phyloP scores from a whole-genome alignment of 2,888 invertebrate genomes.

The Ectropis crepuscularia region DNA sequence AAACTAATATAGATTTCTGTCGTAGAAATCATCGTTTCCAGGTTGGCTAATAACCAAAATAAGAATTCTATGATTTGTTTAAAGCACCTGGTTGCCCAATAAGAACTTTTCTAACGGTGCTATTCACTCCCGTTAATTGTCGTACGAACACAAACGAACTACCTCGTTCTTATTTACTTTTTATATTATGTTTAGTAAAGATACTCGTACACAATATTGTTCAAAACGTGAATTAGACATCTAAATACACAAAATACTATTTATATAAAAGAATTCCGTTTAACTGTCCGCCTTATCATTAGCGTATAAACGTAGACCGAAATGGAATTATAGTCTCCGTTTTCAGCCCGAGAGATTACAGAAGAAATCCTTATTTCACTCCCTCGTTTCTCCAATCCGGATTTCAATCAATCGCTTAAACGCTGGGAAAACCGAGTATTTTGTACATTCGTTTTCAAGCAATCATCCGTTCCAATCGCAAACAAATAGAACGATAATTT shows the following conservation, averaged over 20 bases:
- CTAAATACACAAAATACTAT: constrained; percentile 2
- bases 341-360: constrained; percentile 48
- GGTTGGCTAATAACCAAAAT: too few relatives aligned
- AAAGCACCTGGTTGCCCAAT: too few relatives aligned
- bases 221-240: too few relatives aligned
- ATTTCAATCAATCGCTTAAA: constrained; percentile 62
- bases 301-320: constrained; percentile 28
- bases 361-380: constrained; percentile 50
- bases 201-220: too few relatives aligned
- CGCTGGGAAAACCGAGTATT: constrained; percentile 56
- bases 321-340: constrained; percentile 39
- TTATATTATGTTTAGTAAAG: too few relatives aligned
- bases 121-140: too few relatives aligned
- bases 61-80: too few relatives aligned
- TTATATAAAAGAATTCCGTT: neutral
- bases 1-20: too few relatives aligned
- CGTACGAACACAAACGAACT: too few relatives aligned
- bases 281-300: constrained; percentile 5
- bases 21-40: too few relatives aligned
- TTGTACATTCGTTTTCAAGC: constrained; percentile 39
- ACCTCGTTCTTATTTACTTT: too few relatives aligned
- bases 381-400: constrained; percentile 50
- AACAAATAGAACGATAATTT: constrained; percentile 26
- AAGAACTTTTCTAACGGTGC: too few relatives aligned
- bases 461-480: constrained; percentile 35